These are phyloP conservation scores for human DNA, from an alignment of 2,113 vertebrate genomes.

Conservation along the genomic window GRCh38 chr11:35739501-35740000, in stretches of 20 bases:
- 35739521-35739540: not conserved
- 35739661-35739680: not conserved
- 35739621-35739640: not conserved
- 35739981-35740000: too few relatives aligned
- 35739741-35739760: not conserved
- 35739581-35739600: constrained; percentile 4
- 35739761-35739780: not conserved
- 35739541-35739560: not conserved
- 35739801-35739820: constrained; percentile 43
- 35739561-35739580: not conserved
- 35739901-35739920: too few relatives aligned
- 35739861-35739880: too few relatives aligned
- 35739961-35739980: too few relatives aligned
- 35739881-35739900: too few relatives aligned
- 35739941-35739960: too few relatives aligned
- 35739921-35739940: too few relatives aligned
- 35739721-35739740: not conserved
- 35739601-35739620: not conserved
- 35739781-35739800: not conserved
- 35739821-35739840: constrained; percentile 62
- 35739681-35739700: constrained; percentile 51
- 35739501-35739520: not conserved
- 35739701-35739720: constrained; percentile 54
- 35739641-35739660: not conserved
- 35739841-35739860: constrained; percentile 58